These are phyloP conservation scores for Myripristis murdjan DNA, from an alignment of 2,797 vertebrate genomes.

Conservation along the genomic window DNA sequence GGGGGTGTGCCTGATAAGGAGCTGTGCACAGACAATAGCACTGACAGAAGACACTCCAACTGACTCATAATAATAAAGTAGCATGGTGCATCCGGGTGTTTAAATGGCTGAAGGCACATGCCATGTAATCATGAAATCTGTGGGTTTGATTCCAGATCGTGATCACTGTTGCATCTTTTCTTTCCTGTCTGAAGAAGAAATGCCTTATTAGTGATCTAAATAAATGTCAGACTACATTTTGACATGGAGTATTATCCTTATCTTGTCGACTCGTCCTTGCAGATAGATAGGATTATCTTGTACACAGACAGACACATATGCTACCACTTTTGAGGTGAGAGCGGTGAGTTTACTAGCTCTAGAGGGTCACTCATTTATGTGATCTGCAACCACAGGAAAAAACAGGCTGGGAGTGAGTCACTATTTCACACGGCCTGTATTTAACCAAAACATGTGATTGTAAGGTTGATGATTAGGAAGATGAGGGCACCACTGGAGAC, in stretches of 20 bases:
- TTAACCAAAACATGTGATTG: constrained; percentile 48
- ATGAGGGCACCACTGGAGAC: constrained; percentile 41
- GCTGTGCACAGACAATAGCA: constrained; percentile 47
- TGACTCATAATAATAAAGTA: constrained; percentile 43
- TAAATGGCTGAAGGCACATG: constrained; percentile 21
- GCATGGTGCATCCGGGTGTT: constrained; percentile 26
- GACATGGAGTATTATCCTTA: constrained; percentile 9
- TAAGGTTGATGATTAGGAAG: constrained; percentile 14
- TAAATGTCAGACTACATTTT: background rate
- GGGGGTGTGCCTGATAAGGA: constrained; percentile 69
- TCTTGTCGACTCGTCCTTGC: background rate
- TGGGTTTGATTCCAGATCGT: constrained; percentile 5
- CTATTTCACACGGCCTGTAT: constrained; percentile 44
- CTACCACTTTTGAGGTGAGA: constrained; percentile 12
- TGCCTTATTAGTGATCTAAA: background rate
- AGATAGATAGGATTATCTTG: constrained; percentile 16
- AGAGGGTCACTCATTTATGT: constrained; percentile 22
- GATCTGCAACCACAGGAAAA: constrained; percentile 26
- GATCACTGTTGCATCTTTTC: background rate
- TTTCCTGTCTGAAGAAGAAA: background rate
- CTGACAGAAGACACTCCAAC: constrained; percentile 27
- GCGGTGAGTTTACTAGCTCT: constrained; percentile 9
- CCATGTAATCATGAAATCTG: constrained; percentile 1
- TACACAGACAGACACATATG: constrained; percentile 10
- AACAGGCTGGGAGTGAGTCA: constrained; percentile 62